These are phyloP conservation scores for Papilio aristodemus DNA, from an alignment of 1,140 invertebrate species.

Conservation along the genomic window DNA sequence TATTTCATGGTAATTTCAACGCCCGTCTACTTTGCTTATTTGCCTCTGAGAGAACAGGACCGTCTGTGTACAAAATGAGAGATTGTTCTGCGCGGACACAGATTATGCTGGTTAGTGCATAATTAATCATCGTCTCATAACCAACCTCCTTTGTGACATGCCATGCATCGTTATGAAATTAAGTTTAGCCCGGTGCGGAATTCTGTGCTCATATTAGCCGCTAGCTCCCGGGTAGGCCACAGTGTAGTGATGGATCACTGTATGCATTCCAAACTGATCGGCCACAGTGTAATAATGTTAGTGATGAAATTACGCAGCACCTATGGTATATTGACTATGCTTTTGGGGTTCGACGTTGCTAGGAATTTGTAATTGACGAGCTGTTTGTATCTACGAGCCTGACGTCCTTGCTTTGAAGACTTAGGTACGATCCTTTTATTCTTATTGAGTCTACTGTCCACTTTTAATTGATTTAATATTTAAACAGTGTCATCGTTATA, in stretches of 20 bases:
- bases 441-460: not conserved
- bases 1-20: too few relatives aligned
- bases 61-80: not conserved
- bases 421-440: too few relatives aligned
- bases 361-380: slow-evolving; percentile 10
- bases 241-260: slow-evolving; percentile 9
- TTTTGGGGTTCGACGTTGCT: slow-evolving; percentile 1
- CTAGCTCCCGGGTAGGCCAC: not conserved
- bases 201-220: slow-evolving; percentile 3
- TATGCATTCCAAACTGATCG: slow-evolving; percentile 15
- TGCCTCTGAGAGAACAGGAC: not conserved
- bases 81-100: slow-evolving; percentile 11
- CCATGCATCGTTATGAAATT: slow-evolving; percentile 27
- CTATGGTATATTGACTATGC: not conserved
- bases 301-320: not conserved
- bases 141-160: slow-evolving; percentile 17
- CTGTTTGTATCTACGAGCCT: too few relatives aligned
- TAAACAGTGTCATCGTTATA: not conserved
- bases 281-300: slow-evolving; percentile 9
- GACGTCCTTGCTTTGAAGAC: too few relatives aligned
- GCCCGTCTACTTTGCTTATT: not conserved
- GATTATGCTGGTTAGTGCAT: slow-evolving; percentile 17
- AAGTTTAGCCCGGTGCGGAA: slow-evolving; percentile 23
- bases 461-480: slow-evolving; percentile 14
- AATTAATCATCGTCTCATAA: slow-evolving; percentile 29